phyloP scores from a whole-genome alignment of 1,140 invertebrate species.

The Rhynchophorus ferrugineus region DNA sequence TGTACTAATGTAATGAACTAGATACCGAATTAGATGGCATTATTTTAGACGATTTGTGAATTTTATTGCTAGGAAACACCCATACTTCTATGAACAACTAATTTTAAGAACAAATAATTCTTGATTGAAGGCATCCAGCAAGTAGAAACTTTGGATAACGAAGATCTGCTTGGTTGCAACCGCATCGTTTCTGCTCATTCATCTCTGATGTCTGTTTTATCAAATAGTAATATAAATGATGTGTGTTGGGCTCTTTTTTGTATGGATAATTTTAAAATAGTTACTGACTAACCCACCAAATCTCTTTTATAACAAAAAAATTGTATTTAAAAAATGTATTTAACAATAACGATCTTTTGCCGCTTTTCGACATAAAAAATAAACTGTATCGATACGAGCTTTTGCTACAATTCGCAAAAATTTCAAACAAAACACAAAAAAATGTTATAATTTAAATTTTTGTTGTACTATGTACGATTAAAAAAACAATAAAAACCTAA shows the following conservation, averaged over 20 bases:
- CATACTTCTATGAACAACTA: too few relatives aligned
- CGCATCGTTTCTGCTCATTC: constrained; percentile 9
- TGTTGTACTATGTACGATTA: constrained; percentile 22
- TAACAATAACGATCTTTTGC: constrained; percentile 9
- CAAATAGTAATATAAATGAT: neutral
- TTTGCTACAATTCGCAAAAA: constrained; percentile 21
- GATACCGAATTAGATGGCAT: too few relatives aligned
- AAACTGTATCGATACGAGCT: constrained; percentile 23
- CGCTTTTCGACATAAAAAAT: constrained; percentile 20
- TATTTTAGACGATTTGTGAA: too few relatives aligned
- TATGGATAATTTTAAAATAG: too few relatives aligned
- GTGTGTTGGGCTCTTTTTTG: too few relatives aligned
- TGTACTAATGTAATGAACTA: too few relatives aligned
- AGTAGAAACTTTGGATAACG: neutral
- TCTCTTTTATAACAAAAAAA: neutral
- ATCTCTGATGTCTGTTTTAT: neutral
- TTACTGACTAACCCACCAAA: constrained; percentile 3
- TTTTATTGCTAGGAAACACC: too few relatives aligned
- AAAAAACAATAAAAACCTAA: constrained; percentile 12
- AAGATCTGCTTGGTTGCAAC: constrained; percentile 12
- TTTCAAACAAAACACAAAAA: neutral
- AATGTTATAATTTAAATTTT: constrained; percentile 11
- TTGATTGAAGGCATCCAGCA: too few relatives aligned
- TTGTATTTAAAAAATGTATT: neutral
- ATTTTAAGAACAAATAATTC: too few relatives aligned